These are phyloP conservation scores for Corvus cornix DNA, from an alignment of 2,113 vertebrate genomes.

Conservation along the genomic window DNA sequence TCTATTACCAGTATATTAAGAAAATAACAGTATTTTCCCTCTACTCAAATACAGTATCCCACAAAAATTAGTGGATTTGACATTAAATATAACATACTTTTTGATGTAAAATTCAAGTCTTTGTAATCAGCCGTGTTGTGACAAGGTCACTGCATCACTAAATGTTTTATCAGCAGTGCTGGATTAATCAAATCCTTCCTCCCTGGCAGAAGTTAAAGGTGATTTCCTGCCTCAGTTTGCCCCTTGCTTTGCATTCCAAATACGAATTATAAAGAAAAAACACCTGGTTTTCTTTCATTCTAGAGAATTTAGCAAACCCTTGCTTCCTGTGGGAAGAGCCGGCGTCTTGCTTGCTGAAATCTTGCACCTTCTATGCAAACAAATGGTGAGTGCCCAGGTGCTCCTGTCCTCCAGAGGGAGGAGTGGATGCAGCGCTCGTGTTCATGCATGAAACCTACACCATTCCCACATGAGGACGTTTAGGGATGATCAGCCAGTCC, in stretches of 20 bases:
- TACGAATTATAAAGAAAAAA: not conserved
- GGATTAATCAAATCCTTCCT: not conserved
- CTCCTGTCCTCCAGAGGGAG: not conserved
- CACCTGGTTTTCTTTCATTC: conserved; percentile 29
- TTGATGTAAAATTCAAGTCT: not conserved
- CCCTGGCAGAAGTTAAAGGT: not conserved
- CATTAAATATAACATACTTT: not conserved
- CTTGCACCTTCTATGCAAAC: conserved; percentile 99
- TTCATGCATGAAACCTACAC: not conserved
- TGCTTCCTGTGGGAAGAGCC: conserved; percentile 96
- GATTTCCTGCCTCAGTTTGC: not conserved
- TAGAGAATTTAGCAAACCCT: conserved; percentile 98
- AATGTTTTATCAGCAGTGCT: not conserved
- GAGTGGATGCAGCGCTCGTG: not conserved
- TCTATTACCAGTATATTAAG: not conserved
- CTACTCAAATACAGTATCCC: not conserved
- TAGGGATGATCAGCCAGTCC: not conserved
- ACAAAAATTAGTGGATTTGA: not conserved
- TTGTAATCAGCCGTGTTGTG: not conserved
- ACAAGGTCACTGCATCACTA: not conserved
- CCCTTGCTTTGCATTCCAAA: not conserved
- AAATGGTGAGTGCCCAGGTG: conserved; percentile 84
- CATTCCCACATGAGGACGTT: not conserved
- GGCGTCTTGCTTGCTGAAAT: conserved; percentile 95
- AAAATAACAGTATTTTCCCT: not conserved